Base-by-base conservation (phyloP, 2,797 vertebrate species). In the Mus spretus region DNA sequence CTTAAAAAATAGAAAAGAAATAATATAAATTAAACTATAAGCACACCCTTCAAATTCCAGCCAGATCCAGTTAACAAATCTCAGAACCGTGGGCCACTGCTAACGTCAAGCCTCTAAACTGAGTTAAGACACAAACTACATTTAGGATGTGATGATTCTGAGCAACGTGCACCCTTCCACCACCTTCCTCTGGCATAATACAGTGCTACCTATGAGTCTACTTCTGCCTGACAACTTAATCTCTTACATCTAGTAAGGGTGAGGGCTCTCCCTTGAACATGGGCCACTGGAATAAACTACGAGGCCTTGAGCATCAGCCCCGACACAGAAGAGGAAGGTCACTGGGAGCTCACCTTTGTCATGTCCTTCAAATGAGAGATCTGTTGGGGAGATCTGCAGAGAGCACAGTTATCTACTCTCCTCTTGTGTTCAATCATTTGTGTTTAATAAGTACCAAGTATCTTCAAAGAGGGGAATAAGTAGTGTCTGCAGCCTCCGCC, bases 401-500 rank as follows among this genome's bases (percentile, higher is more conserved):
- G 77, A 89, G 50, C 3, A 15, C 47, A 44, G 37, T 88, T 92
- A 89, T 57, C 55, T 63, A 24, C 74, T 86, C n/a, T 80, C 82
- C 77, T 81, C 59, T 22, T 26, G 53, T 50, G 31, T 53, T 61
- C 59, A 93, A 10, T 87, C 53, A 91, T 90, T 91, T 93, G 53
- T 88, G 65, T 57, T 90, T 82, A 74, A n/a, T 70, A 82, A 81
- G 10, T 14, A 84, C 13, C 53, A 93, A 87, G n/a, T 37, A 61
- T 90, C 94, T 84, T 86, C 79, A 75, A 90, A 89, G 89, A 20
- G 53, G 93, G 87, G 53, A 92, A 72, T 59, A 82, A 61, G 13
- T 61, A 28, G 7, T 79, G 57, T 28, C 74, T 89, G 7, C 15
- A 85, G 84, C 28, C 81, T 85, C 94, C 72, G 53, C 83, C 65